Conservation (phyloP, 2,797 vertebrate species). For the Coranthus polyacanthus region DNA sequence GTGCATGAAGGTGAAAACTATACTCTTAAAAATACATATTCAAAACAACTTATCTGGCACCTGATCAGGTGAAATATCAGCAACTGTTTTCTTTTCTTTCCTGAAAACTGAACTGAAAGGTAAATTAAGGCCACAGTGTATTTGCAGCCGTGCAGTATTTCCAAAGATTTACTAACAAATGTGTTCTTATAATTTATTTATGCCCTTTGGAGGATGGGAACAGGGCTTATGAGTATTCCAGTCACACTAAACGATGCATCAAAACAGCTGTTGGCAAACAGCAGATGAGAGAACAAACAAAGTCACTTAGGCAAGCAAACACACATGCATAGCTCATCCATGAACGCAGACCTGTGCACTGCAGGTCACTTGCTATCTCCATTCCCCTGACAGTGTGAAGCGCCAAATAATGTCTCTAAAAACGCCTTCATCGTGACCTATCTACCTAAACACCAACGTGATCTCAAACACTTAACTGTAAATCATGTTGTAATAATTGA, state of each 20-base stretch:
- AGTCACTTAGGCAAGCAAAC: conserved; percentile 26
- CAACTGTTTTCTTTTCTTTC: too few relatives aligned
- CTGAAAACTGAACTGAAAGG: not conserved
- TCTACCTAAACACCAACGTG: conserved; percentile 52
- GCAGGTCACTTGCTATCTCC: not conserved
- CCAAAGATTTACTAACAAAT: conserved; percentile 36
- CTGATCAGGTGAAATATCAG: too few relatives aligned
- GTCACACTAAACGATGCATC: conserved; percentile 34
- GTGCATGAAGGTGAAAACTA: too few relatives aligned
- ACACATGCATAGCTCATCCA: conserved; percentile 1
- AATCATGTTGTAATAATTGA: conserved; percentile 37
- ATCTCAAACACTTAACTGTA: conserved; percentile 47
- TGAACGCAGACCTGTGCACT: conserved; percentile 11
- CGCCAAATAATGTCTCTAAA: conserved; percentile 5
- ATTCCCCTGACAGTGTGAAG: not conserved
- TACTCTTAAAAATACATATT: too few relatives aligned
- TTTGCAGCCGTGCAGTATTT: conserved; percentile 23
- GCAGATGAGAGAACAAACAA: conserved; percentile 16
- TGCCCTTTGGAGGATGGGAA: conserved; percentile 24
- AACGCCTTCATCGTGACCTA: conserved; percentile 22
- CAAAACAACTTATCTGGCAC: too few relatives aligned
- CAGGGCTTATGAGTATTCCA: conserved; percentile 26
- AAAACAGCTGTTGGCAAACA: conserved; percentile 51
- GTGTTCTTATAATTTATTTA: conserved; percentile 47
- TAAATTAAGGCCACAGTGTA: conserved; percentile 24